These are phyloP conservation scores for Brachypteracias leptosomus DNA, from an alignment of 2,113 vertebrate species.

Conservation along the genomic window DNA sequence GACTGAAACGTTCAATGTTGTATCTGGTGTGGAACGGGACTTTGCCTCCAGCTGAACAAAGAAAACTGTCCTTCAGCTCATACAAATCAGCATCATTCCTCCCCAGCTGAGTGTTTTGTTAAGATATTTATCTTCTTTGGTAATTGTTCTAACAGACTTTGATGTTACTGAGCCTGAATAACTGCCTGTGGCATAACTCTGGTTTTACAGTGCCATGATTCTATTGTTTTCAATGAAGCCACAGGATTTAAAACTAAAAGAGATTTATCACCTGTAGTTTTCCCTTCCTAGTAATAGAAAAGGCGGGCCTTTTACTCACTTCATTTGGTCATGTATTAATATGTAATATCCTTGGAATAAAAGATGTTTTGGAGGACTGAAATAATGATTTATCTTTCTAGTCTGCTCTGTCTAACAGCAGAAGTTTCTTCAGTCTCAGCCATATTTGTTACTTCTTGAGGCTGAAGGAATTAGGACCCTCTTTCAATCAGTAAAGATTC, in stretches of 20 bases:
- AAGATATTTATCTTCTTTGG: background rate
- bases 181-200: background rate
- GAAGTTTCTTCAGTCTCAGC: background rate
- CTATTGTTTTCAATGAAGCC: background rate
- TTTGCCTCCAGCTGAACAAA: background rate
- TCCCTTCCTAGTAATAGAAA: background rate
- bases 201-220: background rate
- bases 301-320: background rate
- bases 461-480: background rate
- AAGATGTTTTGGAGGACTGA: background rate
- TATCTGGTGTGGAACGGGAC: background rate
- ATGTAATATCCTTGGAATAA: background rate
- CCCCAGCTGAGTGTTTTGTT: background rate
- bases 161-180: background rate
- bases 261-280: background rate
- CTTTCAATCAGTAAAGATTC: background rate
- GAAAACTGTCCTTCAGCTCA: background rate
- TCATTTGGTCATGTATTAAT: background rate
- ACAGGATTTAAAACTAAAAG: background rate
- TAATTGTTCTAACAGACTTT: background rate
- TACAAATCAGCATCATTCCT: accelerated
- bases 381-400: background rate
- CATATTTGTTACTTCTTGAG: background rate
- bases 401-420: background rate
- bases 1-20: background rate